Conservation (phyloP, 1,140 invertebrate genomes). For the Pogonus chalceus region DNA sequence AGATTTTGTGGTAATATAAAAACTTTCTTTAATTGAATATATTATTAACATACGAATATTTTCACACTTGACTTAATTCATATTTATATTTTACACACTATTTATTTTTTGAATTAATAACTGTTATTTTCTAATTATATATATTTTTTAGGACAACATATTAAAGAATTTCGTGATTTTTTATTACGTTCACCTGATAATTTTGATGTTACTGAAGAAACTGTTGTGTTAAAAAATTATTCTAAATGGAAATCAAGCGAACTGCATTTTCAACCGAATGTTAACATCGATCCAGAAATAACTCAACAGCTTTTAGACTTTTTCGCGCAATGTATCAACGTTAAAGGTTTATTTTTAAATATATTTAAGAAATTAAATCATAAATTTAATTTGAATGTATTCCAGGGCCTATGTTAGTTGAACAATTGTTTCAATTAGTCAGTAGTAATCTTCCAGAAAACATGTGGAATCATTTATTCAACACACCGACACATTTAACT, state of each 20-base stretch:
- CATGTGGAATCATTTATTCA: conserved; percentile 72
- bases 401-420: conserved; percentile 61
- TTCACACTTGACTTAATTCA: too few relatives aligned
- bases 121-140: neutral
- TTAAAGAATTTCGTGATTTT: conserved; percentile 90
- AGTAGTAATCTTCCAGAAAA: conserved; percentile 67
- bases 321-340: conserved; percentile 64
- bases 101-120: neutral
- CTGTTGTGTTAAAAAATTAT: conserved; percentile 56
- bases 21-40: neutral
- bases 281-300: conserved; percentile 68
- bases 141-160: conserved; percentile 60
- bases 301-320: conserved; percentile 68
- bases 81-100: neutral
- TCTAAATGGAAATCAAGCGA: conserved; percentile 43
- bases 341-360: conserved; percentile 51
- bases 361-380: too few relatives aligned
- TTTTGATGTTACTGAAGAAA: conserved; percentile 75
- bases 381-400: conserved; percentile 9
- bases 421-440: conserved; percentile 74
- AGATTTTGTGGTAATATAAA: neutral
- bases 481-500: conserved; percentile 72
- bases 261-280: conserved; percentile 49
- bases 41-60: neutral
- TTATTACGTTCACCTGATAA: conserved; percentile 72